Evolutionary conservation across 2,113 vertebrate genomes (phyloP).

Genomic region (Apus apus): DNA sequence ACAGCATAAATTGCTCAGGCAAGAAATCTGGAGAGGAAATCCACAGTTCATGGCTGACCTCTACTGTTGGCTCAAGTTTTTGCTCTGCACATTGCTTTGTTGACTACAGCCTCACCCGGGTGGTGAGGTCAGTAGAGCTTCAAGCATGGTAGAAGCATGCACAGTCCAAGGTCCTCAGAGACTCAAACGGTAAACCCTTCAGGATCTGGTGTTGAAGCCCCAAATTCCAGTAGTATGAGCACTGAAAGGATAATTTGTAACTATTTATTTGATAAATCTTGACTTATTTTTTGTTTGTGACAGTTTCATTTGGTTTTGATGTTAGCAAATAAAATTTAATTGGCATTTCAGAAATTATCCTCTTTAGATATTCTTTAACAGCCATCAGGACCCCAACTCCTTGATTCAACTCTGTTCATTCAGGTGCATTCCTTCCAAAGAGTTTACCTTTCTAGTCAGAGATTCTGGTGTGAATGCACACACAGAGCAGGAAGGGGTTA

Average conservation of each 20-base stretch:
- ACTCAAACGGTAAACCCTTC: neutral
- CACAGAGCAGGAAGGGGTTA: neutral
- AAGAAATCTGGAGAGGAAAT: neutral
- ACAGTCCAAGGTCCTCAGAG: neutral
- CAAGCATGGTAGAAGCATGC: neutral
- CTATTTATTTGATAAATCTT: neutral
- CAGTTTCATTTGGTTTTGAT: neutral
- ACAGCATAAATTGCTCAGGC: neutral
- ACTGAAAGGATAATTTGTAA: neutral
- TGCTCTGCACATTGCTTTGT: neutral
- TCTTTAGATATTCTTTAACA: neutral
- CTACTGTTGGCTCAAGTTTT: slow-evolving; percentile 3
- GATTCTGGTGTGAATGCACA: neutral
- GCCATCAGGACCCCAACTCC: neutral
- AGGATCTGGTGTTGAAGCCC: neutral
- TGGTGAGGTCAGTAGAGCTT: neutral
- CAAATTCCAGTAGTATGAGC: neutral
- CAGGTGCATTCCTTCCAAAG: neutral
- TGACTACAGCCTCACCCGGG: accelerated
- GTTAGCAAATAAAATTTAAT: neutral
- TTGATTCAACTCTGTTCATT: neutral
- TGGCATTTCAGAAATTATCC: neutral
- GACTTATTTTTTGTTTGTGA: neutral
- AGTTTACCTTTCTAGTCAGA: neutral
- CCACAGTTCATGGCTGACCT: slow-evolving; percentile 44